Base-by-base conservation (phyloP, 1,140 invertebrate species). In the Paramacrobiotus metropolitanus region DNA sequence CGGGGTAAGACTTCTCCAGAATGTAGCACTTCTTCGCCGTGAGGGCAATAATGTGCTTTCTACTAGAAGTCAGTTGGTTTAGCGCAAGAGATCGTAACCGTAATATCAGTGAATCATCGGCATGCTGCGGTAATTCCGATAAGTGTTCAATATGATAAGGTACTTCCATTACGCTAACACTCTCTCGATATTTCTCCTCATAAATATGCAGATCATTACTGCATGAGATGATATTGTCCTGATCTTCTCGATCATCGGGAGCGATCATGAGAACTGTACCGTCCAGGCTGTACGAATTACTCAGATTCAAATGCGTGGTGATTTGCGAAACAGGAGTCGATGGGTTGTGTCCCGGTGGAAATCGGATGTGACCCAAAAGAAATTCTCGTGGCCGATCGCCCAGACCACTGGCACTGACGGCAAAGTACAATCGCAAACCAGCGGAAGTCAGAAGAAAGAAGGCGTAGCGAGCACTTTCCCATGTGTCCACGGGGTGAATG, bases 361-460 rank as follows among this genome's bases (percentile, higher is more conserved):
- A 55, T 15, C 48, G 48, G 24, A 55, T 55, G 24, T 55, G 48
- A 4, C 48, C 48, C 4, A 55, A 24, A 55, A 55, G 15, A 24
- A 55, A 55, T 24, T 55, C 48, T 4, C 48, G 48, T 9, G 34
- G 48, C 15, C 48, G 48, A 20, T 55, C 48, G 15, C 24, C 24
- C 15, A 55, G 4, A 28, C 48, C 15, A 15, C 34, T 9, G 9
- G 34, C 9, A n/a, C 9, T 9, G 9, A 55, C 4, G 15, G 48
- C 15, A 24, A 55, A 55, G 48, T 20, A 55, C 48, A 55, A 24
- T 24, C 48, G 48, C 9, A 55, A 24, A 55, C 48, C 48, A 20
- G 48, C 48, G 28, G 48, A 55, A 15, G 48, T 20, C 48, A 55
- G 48, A 4, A 55, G 48, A 28, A 55, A 55, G 48, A 55, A 55